Conservation (phyloP, 2,797 vertebrate genomes). For the Ataeniobius toweri region DNA sequence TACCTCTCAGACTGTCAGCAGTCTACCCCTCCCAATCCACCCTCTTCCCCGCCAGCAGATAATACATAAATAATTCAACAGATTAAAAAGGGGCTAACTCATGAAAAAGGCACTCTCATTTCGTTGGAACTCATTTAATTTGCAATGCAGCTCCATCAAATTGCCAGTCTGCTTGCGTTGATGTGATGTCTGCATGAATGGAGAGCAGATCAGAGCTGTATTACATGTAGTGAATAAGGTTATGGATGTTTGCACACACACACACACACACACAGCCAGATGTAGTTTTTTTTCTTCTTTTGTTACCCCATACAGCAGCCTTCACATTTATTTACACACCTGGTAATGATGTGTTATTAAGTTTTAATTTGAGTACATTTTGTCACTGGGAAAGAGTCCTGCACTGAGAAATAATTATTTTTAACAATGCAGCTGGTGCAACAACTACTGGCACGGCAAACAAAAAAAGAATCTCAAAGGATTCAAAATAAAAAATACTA, state of each 20-base stretch:
- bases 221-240: slow-evolving; percentile 21
- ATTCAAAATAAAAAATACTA: too few relatives aligned
- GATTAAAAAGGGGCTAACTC: slow-evolving; percentile 41
- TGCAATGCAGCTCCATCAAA: slow-evolving; percentile 22
- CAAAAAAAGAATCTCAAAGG: too few relatives aligned
- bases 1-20: slow-evolving; percentile 30
- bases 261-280: background rate
- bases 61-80: slow-evolving; percentile 64
- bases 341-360: background rate
- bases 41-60: slow-evolving; percentile 35
- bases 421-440: background rate
- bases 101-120: slow-evolving; percentile 35
- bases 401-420: background rate
- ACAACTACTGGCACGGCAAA: too few relatives aligned
- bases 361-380: background rate
- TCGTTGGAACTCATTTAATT: slow-evolving; percentile 22
- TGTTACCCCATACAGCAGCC: background rate
- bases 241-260: background rate
- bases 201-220: slow-evolving; percentile 32
- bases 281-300: background rate
- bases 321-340: slow-evolving; percentile 8
- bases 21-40: slow-evolving; percentile 18
- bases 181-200: slow-evolving; percentile 25
- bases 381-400: background rate
- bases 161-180: slow-evolving; percentile 13